phyloP scores from a whole-genome alignment of 2,113 vertebrate genomes.

The Tympanuchus pallidicinctus region DNA sequence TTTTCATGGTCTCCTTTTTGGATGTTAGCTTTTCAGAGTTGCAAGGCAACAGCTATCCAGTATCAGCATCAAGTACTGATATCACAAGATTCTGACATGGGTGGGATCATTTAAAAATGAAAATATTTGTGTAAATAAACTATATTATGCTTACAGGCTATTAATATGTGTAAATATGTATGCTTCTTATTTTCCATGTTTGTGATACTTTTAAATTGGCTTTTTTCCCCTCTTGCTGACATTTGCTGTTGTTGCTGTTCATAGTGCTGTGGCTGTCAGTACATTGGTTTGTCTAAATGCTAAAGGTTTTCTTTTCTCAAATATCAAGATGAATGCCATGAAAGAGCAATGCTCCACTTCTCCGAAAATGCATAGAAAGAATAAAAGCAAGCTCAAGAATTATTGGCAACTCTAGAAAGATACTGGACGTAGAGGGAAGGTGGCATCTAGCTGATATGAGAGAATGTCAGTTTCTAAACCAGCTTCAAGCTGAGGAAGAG shows the following conservation, averaged over 20 bases:
- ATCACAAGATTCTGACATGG: neutral
- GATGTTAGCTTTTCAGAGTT: neutral
- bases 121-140: neutral
- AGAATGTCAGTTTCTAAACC: neutral
- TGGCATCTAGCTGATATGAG: neutral
- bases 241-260: neutral
- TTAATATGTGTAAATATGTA: neutral
- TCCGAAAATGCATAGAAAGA: neutral
- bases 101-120: neutral
- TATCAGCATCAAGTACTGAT: neutral
- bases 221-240: neutral
- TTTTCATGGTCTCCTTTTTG: neutral
- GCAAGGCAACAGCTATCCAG: neutral
- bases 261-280: neutral
- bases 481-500: neutral
- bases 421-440: neutral
- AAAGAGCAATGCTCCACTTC: neutral
- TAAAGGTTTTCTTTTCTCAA: neutral
- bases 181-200: neutral
- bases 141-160: neutral
- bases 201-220: neutral
- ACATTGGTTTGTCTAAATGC: neutral
- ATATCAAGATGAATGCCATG: neutral
- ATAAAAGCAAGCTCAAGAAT: neutral
- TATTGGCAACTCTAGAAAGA: neutral